A percentile compares a stretch with the other conserved stretches of the same genome.
Conservation (phyloP, 2,113 vertebrate genomes). For the Lichenostomus cassidix region DNA sequence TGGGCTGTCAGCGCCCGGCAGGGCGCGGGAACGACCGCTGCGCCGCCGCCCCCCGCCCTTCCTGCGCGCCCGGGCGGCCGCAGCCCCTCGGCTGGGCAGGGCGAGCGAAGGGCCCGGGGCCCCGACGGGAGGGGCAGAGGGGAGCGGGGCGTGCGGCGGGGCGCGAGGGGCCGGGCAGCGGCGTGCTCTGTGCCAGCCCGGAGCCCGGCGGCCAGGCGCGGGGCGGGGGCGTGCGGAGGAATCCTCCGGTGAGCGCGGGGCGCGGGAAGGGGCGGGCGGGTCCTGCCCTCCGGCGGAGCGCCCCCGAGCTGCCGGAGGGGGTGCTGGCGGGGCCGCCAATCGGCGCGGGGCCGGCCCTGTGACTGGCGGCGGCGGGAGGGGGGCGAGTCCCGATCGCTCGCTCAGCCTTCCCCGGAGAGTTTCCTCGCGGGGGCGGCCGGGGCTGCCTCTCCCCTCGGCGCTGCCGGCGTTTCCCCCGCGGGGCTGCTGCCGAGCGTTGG, state of each 20-base stretch:
- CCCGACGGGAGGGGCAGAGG: background rate
- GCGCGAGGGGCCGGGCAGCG: too few species aligned
- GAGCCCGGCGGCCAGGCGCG: too few species aligned
- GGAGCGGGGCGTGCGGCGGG: background rate
- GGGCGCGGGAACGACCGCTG: background rate
- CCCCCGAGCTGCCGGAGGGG: background rate
- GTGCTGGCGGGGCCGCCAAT: conserved; percentile 20
- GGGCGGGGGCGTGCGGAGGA: background rate
- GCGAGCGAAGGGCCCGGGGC: background rate
- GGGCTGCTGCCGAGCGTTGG: background rate
- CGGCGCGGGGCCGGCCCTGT: background rate
- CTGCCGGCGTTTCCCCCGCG: background rate
- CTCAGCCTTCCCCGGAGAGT: background rate
- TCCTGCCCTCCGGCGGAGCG: background rate
- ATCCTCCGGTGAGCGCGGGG: background rate
- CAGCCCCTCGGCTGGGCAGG: background rate
- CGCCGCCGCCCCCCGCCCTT: background rate
- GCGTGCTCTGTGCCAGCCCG: fast-evolving
- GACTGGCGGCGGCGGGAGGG: conserved; percentile 7
- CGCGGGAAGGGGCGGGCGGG: background rate
- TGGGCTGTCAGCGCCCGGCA: background rate
- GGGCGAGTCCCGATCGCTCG: background rate
- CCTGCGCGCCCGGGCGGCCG: background rate
- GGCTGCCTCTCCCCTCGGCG: background rate
- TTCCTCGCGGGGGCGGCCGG: background rate